phyloP scores from a whole-genome alignment of 2,888 invertebrate genomes.

The Protophormia terraenovae region DNA sequence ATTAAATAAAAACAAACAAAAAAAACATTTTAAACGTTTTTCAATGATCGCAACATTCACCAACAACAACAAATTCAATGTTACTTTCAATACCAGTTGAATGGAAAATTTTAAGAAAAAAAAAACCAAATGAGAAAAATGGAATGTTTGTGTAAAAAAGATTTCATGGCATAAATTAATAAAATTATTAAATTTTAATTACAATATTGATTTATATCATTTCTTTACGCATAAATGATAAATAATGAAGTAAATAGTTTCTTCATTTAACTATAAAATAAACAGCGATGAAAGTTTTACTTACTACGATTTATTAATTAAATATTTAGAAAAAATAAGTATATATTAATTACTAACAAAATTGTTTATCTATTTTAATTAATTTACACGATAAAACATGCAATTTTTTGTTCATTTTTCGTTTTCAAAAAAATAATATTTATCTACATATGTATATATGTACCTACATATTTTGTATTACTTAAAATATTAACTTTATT shows the following conservation, averaged over 20 bases:
- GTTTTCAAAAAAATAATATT: background rate
- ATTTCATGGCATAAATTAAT: constrained; percentile 54
- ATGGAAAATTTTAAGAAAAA: constrained; percentile 1
- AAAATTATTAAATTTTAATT: constrained; percentile 43
- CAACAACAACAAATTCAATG: background rate
- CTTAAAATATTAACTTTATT: background rate
- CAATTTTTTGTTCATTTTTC: background rate
- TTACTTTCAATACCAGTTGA: constrained; percentile 52
- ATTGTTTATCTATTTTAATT: constrained; percentile 4
- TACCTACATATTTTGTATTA: no score
- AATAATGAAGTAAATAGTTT: constrained; percentile 14
- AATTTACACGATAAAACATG: background rate
- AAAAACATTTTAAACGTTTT: background rate
- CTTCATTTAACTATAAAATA: background rate
- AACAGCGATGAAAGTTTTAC: constrained; percentile 58
- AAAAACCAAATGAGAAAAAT: background rate
- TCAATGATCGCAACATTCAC: constrained; percentile 35
- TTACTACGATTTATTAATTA: constrained; percentile 35
- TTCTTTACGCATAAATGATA: constrained; percentile 58
- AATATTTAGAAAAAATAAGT: background rate
- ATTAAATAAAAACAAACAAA: background rate
- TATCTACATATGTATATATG: no score
- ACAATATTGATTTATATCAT: constrained; percentile 61
- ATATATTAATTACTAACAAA: background rate
- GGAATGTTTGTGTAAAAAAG: constrained; percentile 14